Base-by-base conservation (phyloP, 2,888 invertebrate genomes). In the Brenthis hecate region DNA sequence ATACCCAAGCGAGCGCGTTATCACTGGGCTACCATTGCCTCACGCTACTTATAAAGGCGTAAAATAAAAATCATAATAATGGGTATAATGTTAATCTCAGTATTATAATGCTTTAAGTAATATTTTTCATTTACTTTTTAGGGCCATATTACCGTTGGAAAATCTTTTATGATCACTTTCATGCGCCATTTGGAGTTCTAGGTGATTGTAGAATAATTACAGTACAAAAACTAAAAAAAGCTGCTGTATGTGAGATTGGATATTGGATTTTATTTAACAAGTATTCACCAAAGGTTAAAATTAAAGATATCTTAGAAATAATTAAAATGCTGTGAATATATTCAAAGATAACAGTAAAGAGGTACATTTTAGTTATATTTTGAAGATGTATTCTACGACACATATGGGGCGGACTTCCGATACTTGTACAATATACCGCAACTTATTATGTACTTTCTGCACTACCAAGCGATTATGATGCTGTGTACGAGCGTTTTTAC, bases 121-220 rank as follows among this genome's bases (percentile, higher is more conserved):
- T 53, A 2, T 43, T 2, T 43, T 56, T 58, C 54, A 4, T 13
- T 48, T 66, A 69, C 66, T 66, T 90, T 91, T 48, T 86, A 98
- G 98, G 98, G 53, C 98, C 98, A 0, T 98, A 97, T 87, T 98
- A 95, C 85, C 95, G 96, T 68, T 98, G 96, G 87, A 94, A 95
- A 81, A 95, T 96, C 36, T 97, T 95, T 80, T 89, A 93, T 77
- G 96, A 97, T 77, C 95, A 95, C 82, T 91, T 96, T 68, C 80
- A 93, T 54, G 84, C 90, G 6, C 94, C 94, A 0, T 95, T 94
- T 78, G 85, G 92, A 32, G 81, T 87, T 65, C 82, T 94, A 72
- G 94, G 93, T 2, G 89, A 94, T 74, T 95, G 94, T 79, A 92
- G 94, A 80, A 84, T 86, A 43, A 91, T 94, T 55, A 94, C 96